Evolutionary conservation across 2,888 invertebrate genomes (phyloP).

Genomic region (Oxytorus armatus): DNA sequence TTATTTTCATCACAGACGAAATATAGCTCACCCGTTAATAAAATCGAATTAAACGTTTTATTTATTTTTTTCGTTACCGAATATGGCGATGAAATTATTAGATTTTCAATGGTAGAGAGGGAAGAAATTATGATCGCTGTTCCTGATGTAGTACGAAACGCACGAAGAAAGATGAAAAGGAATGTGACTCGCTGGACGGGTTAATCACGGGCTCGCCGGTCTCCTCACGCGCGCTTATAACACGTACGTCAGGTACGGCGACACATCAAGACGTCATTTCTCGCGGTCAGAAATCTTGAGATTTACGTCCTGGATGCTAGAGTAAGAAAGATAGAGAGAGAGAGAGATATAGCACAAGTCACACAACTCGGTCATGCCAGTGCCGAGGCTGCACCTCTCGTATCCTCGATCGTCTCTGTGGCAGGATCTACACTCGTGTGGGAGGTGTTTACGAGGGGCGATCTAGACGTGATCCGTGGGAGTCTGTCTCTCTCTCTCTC

Average conservation of each 20-base stretch:
- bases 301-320: constrained; percentile 56
- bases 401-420: constrained; percentile 43
- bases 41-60: constrained; percentile 50
- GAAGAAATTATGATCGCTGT: constrained; percentile 26
- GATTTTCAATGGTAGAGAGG: constrained; percentile 12
- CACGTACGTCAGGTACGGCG: constrained; percentile 67
- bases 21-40: constrained; percentile 5
- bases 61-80: constrained; percentile 49
- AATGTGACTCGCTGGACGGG: constrained; percentile 68
- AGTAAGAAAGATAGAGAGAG: constrained; percentile 7
- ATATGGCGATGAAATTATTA: constrained; percentile 46
- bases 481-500: constrained; percentile 64
- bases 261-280: constrained; percentile 80
- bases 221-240: constrained; percentile 52
- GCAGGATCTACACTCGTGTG: constrained; percentile 70
- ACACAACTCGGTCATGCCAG: constrained; percentile 56
- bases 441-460: constrained; percentile 78
- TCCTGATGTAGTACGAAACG: not conserved
- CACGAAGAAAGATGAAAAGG: constrained; percentile 53
- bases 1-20: too few relatives aligned
- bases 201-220: constrained; percentile 70
- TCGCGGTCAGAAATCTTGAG: constrained; percentile 70
- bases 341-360: constrained; percentile 36
- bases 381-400: constrained; percentile 35
- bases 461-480: constrained; percentile 75